Base-by-base conservation (phyloP, 2,113 vertebrate genomes). In the Pelobates fuscus region DNA sequence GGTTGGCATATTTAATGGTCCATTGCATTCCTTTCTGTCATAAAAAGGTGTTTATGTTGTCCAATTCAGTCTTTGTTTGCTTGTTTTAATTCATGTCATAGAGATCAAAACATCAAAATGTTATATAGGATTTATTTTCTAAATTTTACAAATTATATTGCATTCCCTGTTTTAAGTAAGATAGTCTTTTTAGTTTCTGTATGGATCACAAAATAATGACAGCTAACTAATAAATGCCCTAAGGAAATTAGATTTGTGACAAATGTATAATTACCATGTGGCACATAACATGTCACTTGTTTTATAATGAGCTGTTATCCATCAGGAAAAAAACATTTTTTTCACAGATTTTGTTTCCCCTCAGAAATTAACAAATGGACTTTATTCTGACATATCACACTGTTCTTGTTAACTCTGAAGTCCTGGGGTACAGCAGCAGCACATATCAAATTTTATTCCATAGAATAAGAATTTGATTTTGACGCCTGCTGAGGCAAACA, bases 401-500 rank as follows among this genome's bases (percentile, higher is more conserved):
- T 11, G 60, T n/a, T 11, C 29, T 17, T 62, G 60, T 32, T 62
- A 21, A 62, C 18, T 32, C 29, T 30, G 15, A 62, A 18, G 29
- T 62, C 18, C 27, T 32, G 3, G 60, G 60, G 60, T 25, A 62
- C n/a, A 30, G n/a, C 17, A 8, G n/a, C 12, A 62, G 27, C 15
- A 27, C 29, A 62, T 27, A 37, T 62, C 60, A 32, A 62, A 30
- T 32, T 62, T 62, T 27, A 30, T 4, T 27, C 60, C 20, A 15
- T n/a, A 32, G 30, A 32, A 62, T 20, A 62, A 24, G 20, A 27
- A 32, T 32, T 62, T 37, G 60, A 26, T 62, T 62, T 61, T 61
- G 12, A 62, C 29, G 20, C 60, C 60, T 62, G 60, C 60, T 32
- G 60, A 62, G 29, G 29, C 27, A 62, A 60, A 60, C 30, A 62